These are phyloP conservation scores for Chalcis sispes DNA, from an alignment of 2,888 invertebrate species.

Conservation along the genomic window DNA sequence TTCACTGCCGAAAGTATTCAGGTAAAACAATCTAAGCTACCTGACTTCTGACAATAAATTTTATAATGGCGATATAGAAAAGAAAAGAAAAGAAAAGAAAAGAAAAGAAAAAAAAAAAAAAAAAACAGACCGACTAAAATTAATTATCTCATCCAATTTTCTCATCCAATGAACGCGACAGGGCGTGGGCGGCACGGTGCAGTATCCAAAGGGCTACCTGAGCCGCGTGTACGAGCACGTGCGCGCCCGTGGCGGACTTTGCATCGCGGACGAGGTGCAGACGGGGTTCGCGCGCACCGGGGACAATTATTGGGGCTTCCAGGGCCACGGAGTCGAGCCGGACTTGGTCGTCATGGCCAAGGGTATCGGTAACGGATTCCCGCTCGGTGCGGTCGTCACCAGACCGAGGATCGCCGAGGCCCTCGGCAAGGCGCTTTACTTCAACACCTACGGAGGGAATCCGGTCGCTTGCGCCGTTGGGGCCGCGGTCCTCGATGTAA, in stretches of 20 bases:
- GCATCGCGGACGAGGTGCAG: slow-evolving; percentile 97
- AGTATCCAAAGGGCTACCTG: slow-evolving; percentile 92
- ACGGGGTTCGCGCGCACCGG: slow-evolving; percentile 98
- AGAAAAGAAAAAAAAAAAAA: too few relatives aligned
- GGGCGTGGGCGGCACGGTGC: slow-evolving; percentile 95
- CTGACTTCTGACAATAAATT: too few relatives aligned
- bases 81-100: too few relatives aligned
- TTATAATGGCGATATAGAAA: too few relatives aligned
- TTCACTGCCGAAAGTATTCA: slow-evolving; percentile 97
- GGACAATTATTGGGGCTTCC: slow-evolving; percentile 97
- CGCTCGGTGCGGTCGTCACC: slow-evolving; percentile 96
- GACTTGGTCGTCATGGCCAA: slow-evolving; percentile 98
- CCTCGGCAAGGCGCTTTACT: slow-evolving; percentile 87
- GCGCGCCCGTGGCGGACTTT: slow-evolving; percentile 89
- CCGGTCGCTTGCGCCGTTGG: slow-evolving; percentile 93
- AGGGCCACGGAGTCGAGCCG: slow-evolving; percentile 89
- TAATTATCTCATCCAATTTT: too few relatives aligned
- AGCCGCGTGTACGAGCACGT: slow-evolving; percentile 88
- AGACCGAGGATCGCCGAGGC: slow-evolving; percentile 90
- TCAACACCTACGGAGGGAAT: slow-evolving; percentile 98
- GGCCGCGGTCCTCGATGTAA: slow-evolving; percentile 93
- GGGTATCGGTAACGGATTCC: slow-evolving; percentile 97
- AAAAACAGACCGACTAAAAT: too few relatives aligned
- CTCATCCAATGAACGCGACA: slow-evolving; percentile 37
- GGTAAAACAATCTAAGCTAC: too few relatives aligned